phyloP scores from a whole-genome alignment of 2,797 vertebrate genomes.

The Alectoris magna region DNA sequence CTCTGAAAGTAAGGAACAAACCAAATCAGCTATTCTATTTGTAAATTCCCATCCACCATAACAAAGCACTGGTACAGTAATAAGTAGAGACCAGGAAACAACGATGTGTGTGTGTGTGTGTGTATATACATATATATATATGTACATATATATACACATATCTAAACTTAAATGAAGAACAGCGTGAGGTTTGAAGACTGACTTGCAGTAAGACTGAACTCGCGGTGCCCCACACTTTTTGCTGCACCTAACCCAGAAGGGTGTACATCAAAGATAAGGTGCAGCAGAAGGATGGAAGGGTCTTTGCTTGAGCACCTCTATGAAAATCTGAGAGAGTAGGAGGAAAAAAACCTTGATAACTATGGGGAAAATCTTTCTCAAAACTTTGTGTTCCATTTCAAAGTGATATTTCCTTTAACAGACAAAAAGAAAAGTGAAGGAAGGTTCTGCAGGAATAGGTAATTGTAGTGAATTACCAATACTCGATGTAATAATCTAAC shows the following conservation, averaged over 20 bases:
- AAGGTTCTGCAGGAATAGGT: neutral
- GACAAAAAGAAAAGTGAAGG: neutral
- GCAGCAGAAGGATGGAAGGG: neutral
- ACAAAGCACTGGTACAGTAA: neutral
- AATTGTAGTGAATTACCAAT: neutral
- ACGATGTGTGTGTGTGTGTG: neutral
- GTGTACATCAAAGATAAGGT: accelerated
- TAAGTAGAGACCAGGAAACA: neutral
- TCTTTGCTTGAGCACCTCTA: neutral
- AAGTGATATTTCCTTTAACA: neutral
- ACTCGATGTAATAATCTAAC: neutral
- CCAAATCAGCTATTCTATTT: neutral
- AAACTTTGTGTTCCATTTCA: neutral
- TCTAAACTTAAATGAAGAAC: neutral
- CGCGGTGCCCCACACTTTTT: neutral
- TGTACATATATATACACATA: too few relatives aligned
- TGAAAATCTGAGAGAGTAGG: neutral
- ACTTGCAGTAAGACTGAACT: neutral
- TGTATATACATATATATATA: neutral
- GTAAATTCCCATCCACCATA: neutral
- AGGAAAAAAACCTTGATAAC: neutral
- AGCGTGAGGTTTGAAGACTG: neutral
- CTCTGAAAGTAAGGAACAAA: neutral
- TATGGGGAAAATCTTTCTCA: neutral
- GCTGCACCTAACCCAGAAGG: neutral